Conservation (phyloP, 2,888 invertebrate species). For the Synergus itoensis region DNA sequence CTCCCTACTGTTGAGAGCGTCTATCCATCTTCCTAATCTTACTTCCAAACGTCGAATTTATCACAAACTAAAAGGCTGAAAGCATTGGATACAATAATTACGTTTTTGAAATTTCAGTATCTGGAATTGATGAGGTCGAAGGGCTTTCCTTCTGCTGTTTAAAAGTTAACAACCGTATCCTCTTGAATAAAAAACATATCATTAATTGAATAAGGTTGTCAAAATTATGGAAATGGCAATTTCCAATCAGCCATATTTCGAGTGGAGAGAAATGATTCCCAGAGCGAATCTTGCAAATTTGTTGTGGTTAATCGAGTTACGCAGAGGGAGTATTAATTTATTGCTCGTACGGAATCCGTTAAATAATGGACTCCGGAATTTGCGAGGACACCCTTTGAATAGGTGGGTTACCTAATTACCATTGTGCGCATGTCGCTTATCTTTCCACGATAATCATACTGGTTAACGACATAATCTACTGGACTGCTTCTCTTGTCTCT, state of each 20-base stretch:
- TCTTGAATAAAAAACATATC: neutral
- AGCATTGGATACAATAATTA: slow-evolving; percentile 9
- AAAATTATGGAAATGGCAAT: neutral
- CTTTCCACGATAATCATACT: slow-evolving; percentile 40
- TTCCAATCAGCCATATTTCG: neutral
- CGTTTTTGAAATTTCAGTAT: neutral
- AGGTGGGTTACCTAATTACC: slow-evolving; percentile 38
- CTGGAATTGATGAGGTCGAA: neutral
- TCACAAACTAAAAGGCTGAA: neutral
- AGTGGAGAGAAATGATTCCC: slow-evolving; percentile 31
- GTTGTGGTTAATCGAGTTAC: slow-evolving; percentile 38
- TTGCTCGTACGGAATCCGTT: slow-evolving; percentile 36
- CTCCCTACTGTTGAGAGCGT: neutral
- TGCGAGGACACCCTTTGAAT: slow-evolving; percentile 37
- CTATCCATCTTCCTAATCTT: neutral
- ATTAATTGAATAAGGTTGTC: neutral
- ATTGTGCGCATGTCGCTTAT: slow-evolving; percentile 42
- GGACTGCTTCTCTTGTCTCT: slow-evolving; percentile 34
- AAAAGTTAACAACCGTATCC: neutral
- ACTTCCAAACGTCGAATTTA: neutral
- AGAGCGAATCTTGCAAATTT: slow-evolving; percentile 34
- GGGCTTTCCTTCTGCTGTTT: too few species aligned
- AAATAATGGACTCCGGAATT: slow-evolving; percentile 40
- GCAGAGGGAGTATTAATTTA: slow-evolving; percentile 41
- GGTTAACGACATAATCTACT: slow-evolving; percentile 41